These are phyloP conservation scores for Sabellastarte sp. DNA, from an alignment of 2,888 invertebrate species.

Conservation along the genomic window DNA sequence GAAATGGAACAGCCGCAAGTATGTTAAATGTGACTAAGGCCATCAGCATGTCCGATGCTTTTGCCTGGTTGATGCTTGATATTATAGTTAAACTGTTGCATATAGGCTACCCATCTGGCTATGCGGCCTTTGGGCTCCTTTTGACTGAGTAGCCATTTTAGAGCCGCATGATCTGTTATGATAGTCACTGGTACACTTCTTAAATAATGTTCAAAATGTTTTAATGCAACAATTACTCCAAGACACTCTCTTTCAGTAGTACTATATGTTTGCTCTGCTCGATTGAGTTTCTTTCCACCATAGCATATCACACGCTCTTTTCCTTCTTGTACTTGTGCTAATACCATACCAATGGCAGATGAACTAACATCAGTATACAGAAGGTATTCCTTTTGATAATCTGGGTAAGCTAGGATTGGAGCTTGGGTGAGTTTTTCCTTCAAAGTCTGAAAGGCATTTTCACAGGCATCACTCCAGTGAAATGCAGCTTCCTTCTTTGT, in stretches of 20 bases:
- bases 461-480: background rate
- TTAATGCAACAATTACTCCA: background rate
- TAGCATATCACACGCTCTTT: background rate
- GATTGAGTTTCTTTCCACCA: background rate
- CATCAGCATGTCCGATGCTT: too few relatives aligned
- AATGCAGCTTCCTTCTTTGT: background rate
- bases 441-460: background rate
- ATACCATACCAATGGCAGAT: background rate
- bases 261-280: background rate
- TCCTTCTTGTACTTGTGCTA: background rate
- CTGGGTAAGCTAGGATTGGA: conserved; percentile 3
- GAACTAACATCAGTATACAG: conserved; percentile 1
- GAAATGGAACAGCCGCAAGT: too few relatives aligned
- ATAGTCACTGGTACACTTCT: background rate
- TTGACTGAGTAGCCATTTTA: background rate
- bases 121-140: background rate
- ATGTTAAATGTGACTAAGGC: too few relatives aligned
- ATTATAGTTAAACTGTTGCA: too few relatives aligned
- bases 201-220: conserved; percentile 4
- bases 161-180: conserved; percentile 2
- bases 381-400: background rate
- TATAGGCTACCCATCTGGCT: conserved; percentile 2
- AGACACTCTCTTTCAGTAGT: conserved; percentile 2
- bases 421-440: background rate
- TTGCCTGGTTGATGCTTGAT: too few relatives aligned